Evolutionary conservation across 2,888 invertebrate genomes (phyloP), one percentile per base, ranked within the genome.

Genomic region (Erebia epiphron): DNA sequence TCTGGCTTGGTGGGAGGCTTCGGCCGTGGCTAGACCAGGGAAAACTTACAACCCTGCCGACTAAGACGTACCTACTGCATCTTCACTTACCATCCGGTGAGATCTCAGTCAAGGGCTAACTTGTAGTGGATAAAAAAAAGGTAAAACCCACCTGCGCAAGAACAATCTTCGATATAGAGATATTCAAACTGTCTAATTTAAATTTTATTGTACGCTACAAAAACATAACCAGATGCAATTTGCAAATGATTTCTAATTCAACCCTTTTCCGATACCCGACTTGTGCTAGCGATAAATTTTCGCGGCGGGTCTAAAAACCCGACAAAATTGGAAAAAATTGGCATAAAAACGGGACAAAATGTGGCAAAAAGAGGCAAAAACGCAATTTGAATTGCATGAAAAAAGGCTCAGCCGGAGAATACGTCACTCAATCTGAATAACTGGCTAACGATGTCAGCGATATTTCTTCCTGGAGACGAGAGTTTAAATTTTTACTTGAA

Each of bases 381-480:
- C 83, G 69, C 75, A 70, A 85, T 84, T 84, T 83, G 79, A 82
- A 86, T 85, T 81, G 79, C 75, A 78, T 80, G 82, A 83, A 86
- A 82, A 79, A 67, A 70, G 69, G 67, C 72, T 78, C 75, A 75
- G 76, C 78, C 79, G 79, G 78, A 80, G 80, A 81, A 80, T 78
- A 85, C 80, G 87, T 88, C 89, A 88, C 83, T 91, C 90, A 86
- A 86, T 85, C 85, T 79, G 82, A 84, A 86, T 85, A 86, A 84
- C 83, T 78, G 84, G 83, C 88, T 92, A 90, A 92, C 89, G 90
- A 91, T 86, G 83, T 80, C 79, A 78, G 79, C 86, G 80, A 90
- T 90, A 90, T 85, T 84, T 90, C 90, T 90, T 90, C 83, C 81
- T 74, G 77, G 77, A 80, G 73, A 63, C 79, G 80, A 82, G 82